Evolutionary conservation across 2,888 invertebrate genomes (phyloP).

Genomic region (Epistrophella euchroma): DNA sequence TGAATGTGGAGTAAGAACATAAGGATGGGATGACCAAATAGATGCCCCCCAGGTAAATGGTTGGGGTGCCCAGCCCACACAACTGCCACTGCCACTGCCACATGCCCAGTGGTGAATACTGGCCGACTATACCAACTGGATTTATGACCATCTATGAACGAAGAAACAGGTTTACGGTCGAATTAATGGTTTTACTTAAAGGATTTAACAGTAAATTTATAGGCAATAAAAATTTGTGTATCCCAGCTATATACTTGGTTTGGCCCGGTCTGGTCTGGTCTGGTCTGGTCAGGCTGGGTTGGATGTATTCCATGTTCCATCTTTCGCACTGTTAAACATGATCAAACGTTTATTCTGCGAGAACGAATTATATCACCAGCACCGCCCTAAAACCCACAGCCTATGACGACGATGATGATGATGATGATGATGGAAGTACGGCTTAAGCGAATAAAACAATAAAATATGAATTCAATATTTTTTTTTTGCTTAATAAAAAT

Average conservation of each 20-base stretch:
- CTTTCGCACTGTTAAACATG: constrained; percentile 35
- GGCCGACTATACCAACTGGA: constrained; percentile 42
- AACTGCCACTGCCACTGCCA: neutral
- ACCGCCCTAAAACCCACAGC: constrained; percentile 8
- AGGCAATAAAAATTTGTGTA: constrained; percentile 74
- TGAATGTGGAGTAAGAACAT: constrained; percentile 34
- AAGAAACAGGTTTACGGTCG: constrained; percentile 67
- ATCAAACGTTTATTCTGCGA: constrained; percentile 2
- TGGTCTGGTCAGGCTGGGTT: neutral
- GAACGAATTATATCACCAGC: constrained; percentile 1
- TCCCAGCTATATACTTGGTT: constrained; percentile 17
- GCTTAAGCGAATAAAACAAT: constrained; percentile 31
- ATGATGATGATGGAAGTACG: constrained; percentile 23
- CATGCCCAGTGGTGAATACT: constrained; percentile 26
- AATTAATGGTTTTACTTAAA: constrained; percentile 76
- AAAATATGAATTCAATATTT: constrained; percentile 57
- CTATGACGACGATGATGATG: constrained; percentile 4
- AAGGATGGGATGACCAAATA: constrained; percentile 36
- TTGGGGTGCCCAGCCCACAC: neutral
- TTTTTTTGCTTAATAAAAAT: constrained; percentile 10
- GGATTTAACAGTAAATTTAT: constrained; percentile 74
- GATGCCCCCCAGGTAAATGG: constrained; percentile 44
- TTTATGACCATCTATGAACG: constrained; percentile 62
- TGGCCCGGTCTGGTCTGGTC: neutral
- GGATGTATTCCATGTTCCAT: constrained; percentile 30